Percentiles rank a stretch among this genome's conserved stretches.
Evolutionary conservation across 2,797 vertebrate genomes (phyloP).

Genomic region (Fringilla coelebs): DNA sequence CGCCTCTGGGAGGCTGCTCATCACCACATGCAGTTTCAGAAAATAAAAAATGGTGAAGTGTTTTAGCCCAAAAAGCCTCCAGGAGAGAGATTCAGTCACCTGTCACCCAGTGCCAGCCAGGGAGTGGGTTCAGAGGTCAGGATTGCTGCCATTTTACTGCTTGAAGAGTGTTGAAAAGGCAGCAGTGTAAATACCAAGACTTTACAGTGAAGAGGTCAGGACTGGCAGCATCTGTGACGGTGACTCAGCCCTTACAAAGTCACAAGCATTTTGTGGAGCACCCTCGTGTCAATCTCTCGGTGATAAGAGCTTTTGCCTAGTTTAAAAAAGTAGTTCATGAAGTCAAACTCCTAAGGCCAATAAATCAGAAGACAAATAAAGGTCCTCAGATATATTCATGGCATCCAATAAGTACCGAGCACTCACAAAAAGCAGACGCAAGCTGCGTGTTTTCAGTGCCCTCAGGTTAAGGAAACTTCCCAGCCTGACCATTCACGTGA

Average conservation of each 20-base stretch:
- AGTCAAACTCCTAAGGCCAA: neutral
- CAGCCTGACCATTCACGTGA: neutral
- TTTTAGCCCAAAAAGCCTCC: neutral
- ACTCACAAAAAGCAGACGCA: neutral
- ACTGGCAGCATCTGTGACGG: neutral
- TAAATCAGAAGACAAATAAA: neutral
- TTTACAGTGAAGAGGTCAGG: neutral
- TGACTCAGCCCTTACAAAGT: neutral
- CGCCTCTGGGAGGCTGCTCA: neutral
- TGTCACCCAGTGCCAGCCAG: neutral
- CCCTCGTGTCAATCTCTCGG: neutral
- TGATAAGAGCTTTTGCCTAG: neutral
- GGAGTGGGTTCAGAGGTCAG: neutral
- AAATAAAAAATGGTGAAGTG: neutral
- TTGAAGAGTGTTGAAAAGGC: neutral
- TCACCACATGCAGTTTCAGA: neutral
- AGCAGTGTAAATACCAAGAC: neutral
- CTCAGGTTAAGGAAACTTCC: neutral
- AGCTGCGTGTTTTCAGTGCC: neutral
- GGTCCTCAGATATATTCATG: neutral
- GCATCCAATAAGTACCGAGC: neutral
- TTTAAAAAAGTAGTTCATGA: neutral
- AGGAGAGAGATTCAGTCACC: neutral
- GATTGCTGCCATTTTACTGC: neutral
- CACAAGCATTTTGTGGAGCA: neutral